Evolutionary conservation across 1,140 invertebrate species (phyloP), one percentile per base, ranked within the genome.

Genomic region (Dendrolimus punctatus): DNA sequence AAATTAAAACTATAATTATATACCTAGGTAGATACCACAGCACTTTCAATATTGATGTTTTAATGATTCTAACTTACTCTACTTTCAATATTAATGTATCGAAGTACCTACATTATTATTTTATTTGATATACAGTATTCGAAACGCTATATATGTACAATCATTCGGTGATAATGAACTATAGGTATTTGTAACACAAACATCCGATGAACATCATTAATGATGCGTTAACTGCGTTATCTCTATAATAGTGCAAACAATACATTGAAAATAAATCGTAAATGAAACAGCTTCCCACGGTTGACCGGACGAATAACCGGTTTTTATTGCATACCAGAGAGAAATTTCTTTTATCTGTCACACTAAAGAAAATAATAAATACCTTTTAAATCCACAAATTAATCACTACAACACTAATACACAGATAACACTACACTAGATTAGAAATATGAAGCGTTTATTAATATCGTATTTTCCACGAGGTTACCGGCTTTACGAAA

Each of bases 231-330:
- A 23, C 23, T 23, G 23, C 23, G 23, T 23, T 23, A 23, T 23
- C 23, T 23, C 1, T 23, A 23, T 23, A 23, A 23, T 23, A 23
- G 23, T 23, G 40, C 40, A 56, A 49, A 59, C 53, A 63, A 62
- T 60, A 44, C 49, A 23, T 23, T 10, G 45, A 46, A 46, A 23
- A 39, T 37, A 62, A 41, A 55, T 55, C 52, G 65, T 70, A 71
- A 76, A 64, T 63, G 57, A 68, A 71, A 78, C 80, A 63, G 68
- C 72, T 81, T 85, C 81, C 79, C 81, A 85, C 80, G 81, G 75
- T 73, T 65, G 63, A 66, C 65, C 77, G 77, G 71, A 77, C 71
- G 60, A 73, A 73, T 80, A 85, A 80, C 79, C 66, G 73, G 77
- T 83, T 68, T 62, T 43, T 49, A 53, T 77, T 79, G 72, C 78